Evolutionary conservation across 2,113 vertebrate genomes (phyloP).

Genomic region (Ciconia maguari): DNA sequence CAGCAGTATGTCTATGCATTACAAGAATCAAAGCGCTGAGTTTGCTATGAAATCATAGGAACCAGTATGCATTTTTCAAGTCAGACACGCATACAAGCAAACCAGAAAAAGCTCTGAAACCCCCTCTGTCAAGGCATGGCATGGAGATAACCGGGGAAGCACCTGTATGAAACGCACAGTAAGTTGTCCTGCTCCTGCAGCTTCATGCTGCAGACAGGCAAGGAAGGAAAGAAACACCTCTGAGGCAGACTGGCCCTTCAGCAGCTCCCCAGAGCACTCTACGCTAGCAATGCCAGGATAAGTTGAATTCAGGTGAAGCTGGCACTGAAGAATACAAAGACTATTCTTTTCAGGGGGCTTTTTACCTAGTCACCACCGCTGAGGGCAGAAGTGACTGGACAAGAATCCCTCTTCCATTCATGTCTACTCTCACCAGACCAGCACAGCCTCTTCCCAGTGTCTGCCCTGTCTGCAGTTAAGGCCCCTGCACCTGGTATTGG

Average conservation of each 20-base stretch:
- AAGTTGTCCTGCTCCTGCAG: neutral
- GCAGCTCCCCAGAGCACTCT: neutral
- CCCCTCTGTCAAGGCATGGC: neutral
- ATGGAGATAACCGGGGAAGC: neutral
- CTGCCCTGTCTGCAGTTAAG: no score
- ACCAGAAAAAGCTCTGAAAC: neutral
- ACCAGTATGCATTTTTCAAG: neutral
- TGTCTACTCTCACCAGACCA: neutral
- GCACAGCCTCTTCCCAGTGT: neutral
- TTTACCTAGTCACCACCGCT: neutral
- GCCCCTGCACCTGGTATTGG: neutral
- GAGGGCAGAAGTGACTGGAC: neutral
- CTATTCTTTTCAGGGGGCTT: neutral
- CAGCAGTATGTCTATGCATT: neutral
- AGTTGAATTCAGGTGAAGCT: neutral
- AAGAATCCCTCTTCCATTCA: neutral
- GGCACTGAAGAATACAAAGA: neutral
- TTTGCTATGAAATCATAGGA: neutral
- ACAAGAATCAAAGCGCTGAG: neutral
- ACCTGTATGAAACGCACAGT: accelerated
- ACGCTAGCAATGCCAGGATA: accelerated
- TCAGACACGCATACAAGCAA: accelerated
- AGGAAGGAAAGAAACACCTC: neutral
- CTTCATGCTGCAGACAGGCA: neutral
- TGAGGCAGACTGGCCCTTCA: neutral